phyloP scores from a whole-genome alignment of 2,888 invertebrate species.

The Leptarthrus brevirostris region DNA sequence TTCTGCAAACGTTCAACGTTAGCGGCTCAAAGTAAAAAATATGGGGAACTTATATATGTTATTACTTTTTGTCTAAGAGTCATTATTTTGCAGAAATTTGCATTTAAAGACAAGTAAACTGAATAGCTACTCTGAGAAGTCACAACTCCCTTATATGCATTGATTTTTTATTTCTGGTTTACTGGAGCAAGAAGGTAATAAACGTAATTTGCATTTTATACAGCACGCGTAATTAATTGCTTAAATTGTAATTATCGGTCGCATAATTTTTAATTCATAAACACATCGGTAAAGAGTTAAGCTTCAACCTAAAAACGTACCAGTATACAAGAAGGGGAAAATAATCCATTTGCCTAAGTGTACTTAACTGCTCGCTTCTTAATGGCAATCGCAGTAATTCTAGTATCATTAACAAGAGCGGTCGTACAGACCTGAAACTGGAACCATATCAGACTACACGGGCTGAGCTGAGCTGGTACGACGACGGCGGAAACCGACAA shows the following conservation, averaged over 20 bases:
- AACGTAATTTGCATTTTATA: too few species aligned
- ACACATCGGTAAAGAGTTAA: conserved; percentile 9
- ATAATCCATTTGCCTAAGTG: conserved; percentile 39
- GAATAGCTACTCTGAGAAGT: too few species aligned
- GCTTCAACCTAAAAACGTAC: not conserved
- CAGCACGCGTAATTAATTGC: conserved; percentile 13
- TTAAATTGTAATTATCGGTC: conserved; percentile 15
- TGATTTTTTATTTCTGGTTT: too few species aligned
- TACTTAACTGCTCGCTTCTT: conserved; percentile 25
- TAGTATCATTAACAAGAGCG: conserved; percentile 29
- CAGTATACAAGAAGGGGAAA: not conserved
- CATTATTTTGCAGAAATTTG: too few species aligned
- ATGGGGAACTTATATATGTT: too few species aligned
- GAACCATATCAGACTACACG: conserved; percentile 19
- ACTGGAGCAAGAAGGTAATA: too few species aligned
- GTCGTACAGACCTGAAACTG: not conserved
- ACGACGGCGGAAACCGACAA: conserved; percentile 49
- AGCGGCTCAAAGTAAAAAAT: too few species aligned
- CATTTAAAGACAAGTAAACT: too few species aligned
- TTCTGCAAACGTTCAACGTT: too few species aligned
- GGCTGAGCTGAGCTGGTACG: too few species aligned
- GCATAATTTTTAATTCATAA: conserved; percentile 24
- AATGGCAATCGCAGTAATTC: conserved; percentile 42
- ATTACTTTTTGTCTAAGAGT: too few species aligned
- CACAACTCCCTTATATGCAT: too few species aligned